Base-by-base conservation (phyloP, 2,888 invertebrate species). In the Lepidonotus clava region DNA sequence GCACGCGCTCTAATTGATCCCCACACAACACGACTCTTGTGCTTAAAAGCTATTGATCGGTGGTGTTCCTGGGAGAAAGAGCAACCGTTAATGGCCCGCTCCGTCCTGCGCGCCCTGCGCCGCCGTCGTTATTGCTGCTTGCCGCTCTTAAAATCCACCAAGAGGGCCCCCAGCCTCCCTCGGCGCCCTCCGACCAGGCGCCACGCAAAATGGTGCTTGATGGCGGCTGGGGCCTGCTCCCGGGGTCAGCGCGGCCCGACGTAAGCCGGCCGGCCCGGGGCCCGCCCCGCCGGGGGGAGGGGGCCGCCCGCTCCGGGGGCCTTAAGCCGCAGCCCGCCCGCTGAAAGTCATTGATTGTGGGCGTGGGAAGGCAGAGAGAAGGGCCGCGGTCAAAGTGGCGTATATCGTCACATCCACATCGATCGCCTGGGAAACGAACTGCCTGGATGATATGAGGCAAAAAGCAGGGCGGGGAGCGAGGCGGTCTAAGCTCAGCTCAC, bases 1-100 rank as follows among this genome's bases (percentile, higher is more conserved):
- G 46, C 51, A 41, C 80, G 24, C 51, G 24, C 18, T 80, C 80
- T 80, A 80, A 80, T 80, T 80, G 80, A 80, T 80, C 80, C 80
- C 80, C 80, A 80, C 46, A 80, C 80, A 80, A 80, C 80, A 80
- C 80, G 80, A 80, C 80, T 80, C 80, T 80, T 80, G 80, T 51
- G 80, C 80, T 80, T 80, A 80, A 80, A 80, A 80, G 80, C 80
- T 80, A 80, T 80, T 80, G 80, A 80, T 80, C 51, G 46, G 71
- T 46, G 28, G 41, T 41, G 41, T 80, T 46, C 80, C 80, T 80
- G 80, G 80, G 80, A 80, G 80, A 80, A 80, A 80, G 80, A 80
- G 80, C 80, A 80, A 80, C 80, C 80, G 32, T 80, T 41, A 80
- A 80, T 80, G 80, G 80, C 51, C 80, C 28, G 46, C 46, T 46